Evolutionary conservation across 2,113 vertebrate genomes (phyloP).

Genomic region (Solenodon paradoxus): DNA sequence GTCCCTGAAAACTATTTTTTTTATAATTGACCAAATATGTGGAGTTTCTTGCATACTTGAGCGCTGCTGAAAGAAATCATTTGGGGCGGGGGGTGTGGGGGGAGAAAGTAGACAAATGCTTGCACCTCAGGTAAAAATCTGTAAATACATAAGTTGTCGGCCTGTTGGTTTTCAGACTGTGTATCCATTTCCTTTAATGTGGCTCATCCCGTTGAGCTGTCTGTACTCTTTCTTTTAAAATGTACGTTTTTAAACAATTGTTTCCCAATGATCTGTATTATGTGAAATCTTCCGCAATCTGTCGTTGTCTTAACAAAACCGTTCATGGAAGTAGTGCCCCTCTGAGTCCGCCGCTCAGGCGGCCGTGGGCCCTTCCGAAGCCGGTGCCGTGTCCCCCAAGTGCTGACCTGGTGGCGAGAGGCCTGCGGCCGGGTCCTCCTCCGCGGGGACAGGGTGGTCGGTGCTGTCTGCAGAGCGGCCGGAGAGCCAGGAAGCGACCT

Average conservation of each 20-base stretch:
- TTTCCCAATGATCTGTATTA: constrained; percentile 66
- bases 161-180: constrained; percentile 74
- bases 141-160: constrained; percentile 77
- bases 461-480: neutral
- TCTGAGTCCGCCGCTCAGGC: constrained; percentile 39
- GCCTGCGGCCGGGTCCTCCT: no score
- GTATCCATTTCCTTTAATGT: constrained; percentile 42
- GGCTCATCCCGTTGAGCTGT: constrained; percentile 44
- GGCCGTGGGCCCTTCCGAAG: neutral
- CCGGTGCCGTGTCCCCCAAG: no score
- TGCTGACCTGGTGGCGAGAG: no score
- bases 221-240: constrained; percentile 70
- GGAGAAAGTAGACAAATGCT: constrained; percentile 77
- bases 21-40: constrained; percentile 87
- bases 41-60: constrained; percentile 84
- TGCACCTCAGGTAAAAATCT: constrained; percentile 86
- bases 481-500: neutral
- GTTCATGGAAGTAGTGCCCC: constrained; percentile 40
- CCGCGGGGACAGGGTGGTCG: neutral
- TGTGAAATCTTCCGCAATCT: constrained; percentile 23
- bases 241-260: constrained; percentile 49
- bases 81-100: constrained; percentile 31
- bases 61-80: constrained; percentile 83
- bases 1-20: constrained; percentile 81
- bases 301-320: constrained; percentile 60